Evolutionary conservation across 2,797 vertebrate species (phyloP).

Genomic region (Macropus fuliginosus): DNA sequence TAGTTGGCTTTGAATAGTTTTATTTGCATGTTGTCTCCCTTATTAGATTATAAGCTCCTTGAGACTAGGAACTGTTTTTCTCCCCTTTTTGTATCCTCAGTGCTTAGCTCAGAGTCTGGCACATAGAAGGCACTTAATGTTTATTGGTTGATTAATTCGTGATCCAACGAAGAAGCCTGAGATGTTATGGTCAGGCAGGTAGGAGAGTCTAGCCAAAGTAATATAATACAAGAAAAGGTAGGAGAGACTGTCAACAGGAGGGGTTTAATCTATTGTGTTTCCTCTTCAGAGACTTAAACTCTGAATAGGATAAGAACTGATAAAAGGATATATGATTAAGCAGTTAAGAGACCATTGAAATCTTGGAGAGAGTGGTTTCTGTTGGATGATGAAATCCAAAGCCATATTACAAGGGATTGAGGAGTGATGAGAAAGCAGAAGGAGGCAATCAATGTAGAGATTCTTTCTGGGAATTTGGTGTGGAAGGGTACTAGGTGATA

Average conservation of each 20-base stretch:
- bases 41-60: background rate
- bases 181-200: background rate
- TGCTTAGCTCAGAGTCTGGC: background rate
- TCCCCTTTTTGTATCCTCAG: background rate
- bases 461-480: background rate
- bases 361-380: background rate
- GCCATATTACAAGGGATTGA: background rate
- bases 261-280: background rate
- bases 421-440: background rate
- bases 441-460: no score
- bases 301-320: background rate
- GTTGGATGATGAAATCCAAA: background rate
- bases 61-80: background rate
- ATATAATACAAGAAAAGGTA: background rate
- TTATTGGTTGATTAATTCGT: background rate
- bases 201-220: background rate
- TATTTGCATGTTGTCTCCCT: background rate
- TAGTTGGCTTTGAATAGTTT: background rate
- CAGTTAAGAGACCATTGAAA: background rate
- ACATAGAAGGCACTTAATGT: background rate
- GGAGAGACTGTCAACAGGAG: background rate
- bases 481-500: background rate
- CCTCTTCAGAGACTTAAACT: background rate
- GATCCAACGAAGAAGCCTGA: background rate
- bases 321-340: background rate